Base-by-base conservation (phyloP, 1,140 invertebrate genomes). In the Drepana arcuata region DNA sequence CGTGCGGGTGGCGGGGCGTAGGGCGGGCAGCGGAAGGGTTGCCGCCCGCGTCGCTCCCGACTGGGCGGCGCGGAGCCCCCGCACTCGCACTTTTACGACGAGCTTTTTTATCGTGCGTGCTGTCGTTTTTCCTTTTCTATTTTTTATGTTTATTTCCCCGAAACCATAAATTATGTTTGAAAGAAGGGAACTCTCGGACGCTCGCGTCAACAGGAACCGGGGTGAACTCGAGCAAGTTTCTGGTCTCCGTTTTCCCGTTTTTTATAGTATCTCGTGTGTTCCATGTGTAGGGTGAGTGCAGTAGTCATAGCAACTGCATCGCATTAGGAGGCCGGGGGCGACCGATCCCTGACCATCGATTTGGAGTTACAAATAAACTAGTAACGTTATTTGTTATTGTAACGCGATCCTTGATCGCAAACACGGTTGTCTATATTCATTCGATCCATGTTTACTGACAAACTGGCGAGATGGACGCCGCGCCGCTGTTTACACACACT, bases 161-260 rank as follows among this genome's bases (percentile, higher is more conserved):
- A 78, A 70, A 78, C 70, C 75, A 82, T 82, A 82, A 82, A 82
- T 82, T 77, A 82, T 71, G 73, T 82, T 82, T 78, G 78, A 82
- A 82, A 71, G 74, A 60, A 79, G 78, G 78, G 78, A 82, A 80
- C 61, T 68, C 69, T 82, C 71, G 75, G 78, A 80, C 78, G 61
- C 64, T 56, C 61, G 57, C 62, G 59, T 60, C 71, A 71, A 79
- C 72, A 72, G 68, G 72, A 71, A 71, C 68, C 73, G 59, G 74
- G 74, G 74, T 70, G 60, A 70, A 46, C 53, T 47, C 60, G 56
- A 62, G 51, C 61, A 57, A 67, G 65, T 66, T 68, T 64, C 61
- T 63, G 50, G 56, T 77, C 64, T 57, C 52, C 42, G 50, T 53
- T 64, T 60, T 79, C 67, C 58, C 49, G 47, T 40, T 75, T 79